Evolutionary conservation across 2,888 invertebrate genomes (phyloP).

Genomic region (Dione vanillae): DNA sequence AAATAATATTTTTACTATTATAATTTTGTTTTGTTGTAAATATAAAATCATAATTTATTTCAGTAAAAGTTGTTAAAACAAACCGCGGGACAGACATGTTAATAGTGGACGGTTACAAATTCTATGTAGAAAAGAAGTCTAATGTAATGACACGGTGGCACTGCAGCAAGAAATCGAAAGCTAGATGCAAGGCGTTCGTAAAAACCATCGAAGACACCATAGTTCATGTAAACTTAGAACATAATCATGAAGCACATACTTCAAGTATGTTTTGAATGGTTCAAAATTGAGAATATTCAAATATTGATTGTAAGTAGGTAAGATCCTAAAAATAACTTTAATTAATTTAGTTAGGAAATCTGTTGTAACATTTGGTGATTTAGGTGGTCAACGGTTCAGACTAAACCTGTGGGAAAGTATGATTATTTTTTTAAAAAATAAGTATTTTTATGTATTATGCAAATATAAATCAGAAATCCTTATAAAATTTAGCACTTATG

Average conservation of each 20-base stretch:
- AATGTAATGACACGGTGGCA: conserved; percentile 54
- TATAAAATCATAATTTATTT: conserved; percentile 8
- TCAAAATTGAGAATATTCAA: background rate
- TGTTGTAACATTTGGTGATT: background rate
- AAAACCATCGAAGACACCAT: conserved; percentile 46
- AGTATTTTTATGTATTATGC: no score
- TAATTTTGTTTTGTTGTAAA: background rate
- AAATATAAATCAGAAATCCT: no score
- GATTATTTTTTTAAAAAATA: no score
- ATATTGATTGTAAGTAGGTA: no score
- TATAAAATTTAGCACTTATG: no score
- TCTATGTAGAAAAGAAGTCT: conserved; percentile 51
- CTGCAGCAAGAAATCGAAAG: conserved; percentile 52
- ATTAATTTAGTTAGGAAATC: no score
- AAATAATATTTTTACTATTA: background rate
- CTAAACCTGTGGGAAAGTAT: no score
- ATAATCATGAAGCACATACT: conserved; percentile 22
- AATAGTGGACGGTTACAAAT: conserved; percentile 51
- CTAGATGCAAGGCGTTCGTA: conserved; percentile 54
- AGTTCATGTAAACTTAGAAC: conserved; percentile 12
- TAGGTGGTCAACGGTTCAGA: no score
- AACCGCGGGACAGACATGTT: conserved; percentile 52
- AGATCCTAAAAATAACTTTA: no score
- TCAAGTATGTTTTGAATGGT: background rate
- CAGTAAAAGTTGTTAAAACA: conserved; percentile 33